phyloP scores from a whole-genome alignment of 2,113 vertebrate species.

The Dinomys branickii region DNA sequence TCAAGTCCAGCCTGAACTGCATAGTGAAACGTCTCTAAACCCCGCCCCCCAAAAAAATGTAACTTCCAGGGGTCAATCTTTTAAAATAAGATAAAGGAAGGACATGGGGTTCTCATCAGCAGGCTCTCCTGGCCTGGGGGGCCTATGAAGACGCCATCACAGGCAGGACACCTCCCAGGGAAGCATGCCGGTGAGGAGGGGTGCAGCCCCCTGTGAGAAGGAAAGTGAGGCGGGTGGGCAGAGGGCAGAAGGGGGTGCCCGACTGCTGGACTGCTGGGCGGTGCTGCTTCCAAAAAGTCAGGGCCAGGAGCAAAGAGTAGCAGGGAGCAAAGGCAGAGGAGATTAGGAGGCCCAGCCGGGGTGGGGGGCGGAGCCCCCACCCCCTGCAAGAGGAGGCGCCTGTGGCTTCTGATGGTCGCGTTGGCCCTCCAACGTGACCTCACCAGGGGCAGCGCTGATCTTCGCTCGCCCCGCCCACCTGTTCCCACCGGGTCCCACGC shows the following conservation, averaged over 20 bases:
- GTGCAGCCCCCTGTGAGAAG: background rate
- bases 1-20: no score
- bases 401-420: background rate
- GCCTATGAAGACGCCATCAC: background rate
- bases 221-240: no score
- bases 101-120: accelerated
- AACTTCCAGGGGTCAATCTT: background rate
- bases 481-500: background rate
- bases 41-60: no score
- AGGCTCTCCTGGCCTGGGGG: no score
- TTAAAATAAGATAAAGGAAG: background rate
- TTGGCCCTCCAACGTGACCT: background rate
- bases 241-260: background rate
- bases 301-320: background rate
- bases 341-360: no score
- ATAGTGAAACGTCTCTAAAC: no score
- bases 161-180: background rate
- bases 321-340: no score
- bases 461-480: background rate
- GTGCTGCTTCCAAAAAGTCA: background rate
- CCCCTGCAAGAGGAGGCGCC: background rate
- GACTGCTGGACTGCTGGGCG: no score
- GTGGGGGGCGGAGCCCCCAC: no score
- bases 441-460: no score
- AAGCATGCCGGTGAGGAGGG: background rate